Base-by-base conservation (phyloP, 2,113 vertebrate species). In the Chaetodon auriga region DNA sequence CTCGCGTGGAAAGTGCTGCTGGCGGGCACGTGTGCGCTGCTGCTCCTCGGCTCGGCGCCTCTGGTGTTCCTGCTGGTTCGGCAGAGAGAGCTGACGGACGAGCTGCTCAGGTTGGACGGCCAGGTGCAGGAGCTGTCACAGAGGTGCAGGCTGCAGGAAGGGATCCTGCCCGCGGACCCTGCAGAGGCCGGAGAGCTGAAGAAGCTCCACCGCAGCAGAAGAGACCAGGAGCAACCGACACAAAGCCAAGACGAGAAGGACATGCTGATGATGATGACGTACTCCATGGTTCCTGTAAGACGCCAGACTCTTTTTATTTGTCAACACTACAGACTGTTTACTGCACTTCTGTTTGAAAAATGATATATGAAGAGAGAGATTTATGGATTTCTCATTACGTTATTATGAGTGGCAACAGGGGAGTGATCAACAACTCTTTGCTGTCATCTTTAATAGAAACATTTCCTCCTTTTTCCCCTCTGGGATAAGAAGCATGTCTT, bases 231-330 rank as follows among this genome's bases (percentile, higher is more conserved):
- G 12, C 74, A 14, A 5, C 7, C 18, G 6, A 80, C 70, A 72
- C 16, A 65, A 19, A 80, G 57, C 57, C 45, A 91, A 0, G 94
- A 96, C 5, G 84, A 90, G 15, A 76, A 85, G 80, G 96, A 98
- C 0, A 95, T 95, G 87, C 72, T 96, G 94, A 92, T 96, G 96
- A 48, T 97, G 94, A 94, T 96, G 93, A 96, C 96, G n/a, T 97
- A 97, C 94, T 97, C 96, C 85, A 89, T 96, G 95, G 94, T 98
- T 84, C 97, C 96, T 92, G 97, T 97, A 91, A 94, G 91, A 75
- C 7, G 21, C 65, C 21, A 11, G 12, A 13, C 66, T 76, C 21
- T 61, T 81, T 64, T 36, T 61, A 35, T 2, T 7, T 60, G 25
- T 79, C 19, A 78, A 48, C n/a, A 54, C 30, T 41, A 12, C 18